Percentiles rank a stretch among this genome's conserved stretches.
These are phyloP conservation scores for Alfaro cultratus DNA, from an alignment of 2,797 vertebrate genomes.

Conservation along the genomic window DNA sequence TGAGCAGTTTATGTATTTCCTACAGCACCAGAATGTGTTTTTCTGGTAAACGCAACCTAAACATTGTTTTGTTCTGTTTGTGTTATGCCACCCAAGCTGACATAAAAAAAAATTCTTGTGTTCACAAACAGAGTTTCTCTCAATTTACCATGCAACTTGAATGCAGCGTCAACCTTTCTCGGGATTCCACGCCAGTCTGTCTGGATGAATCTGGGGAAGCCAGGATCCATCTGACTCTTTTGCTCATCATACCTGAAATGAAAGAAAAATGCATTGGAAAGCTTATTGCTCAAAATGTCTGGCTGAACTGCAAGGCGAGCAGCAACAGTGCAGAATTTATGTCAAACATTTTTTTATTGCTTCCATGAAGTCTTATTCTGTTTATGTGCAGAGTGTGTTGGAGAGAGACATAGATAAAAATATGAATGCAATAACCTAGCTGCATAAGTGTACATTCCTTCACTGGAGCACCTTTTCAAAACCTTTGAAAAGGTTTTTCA, in stretches of 20 bases:
- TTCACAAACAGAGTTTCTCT: slow-evolving; percentile 14
- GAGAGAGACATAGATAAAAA: background rate
- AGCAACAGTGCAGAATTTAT: background rate
- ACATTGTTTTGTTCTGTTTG: slow-evolving; percentile 26
- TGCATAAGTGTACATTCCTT: background rate
- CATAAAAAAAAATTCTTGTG: slow-evolving; percentile 17
- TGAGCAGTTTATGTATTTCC: background rate
- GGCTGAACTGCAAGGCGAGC: background rate
- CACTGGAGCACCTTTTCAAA: background rate
- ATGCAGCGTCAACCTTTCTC: slow-evolving; percentile 63
- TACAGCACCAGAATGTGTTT: slow-evolving; percentile 19
- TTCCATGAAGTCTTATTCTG: background rate
- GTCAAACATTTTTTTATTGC: background rate
- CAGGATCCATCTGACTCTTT: slow-evolving; percentile 62
- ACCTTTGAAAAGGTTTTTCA: background rate
- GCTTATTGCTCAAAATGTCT: background rate
- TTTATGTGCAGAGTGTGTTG: background rate
- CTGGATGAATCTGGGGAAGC: slow-evolving; percentile 68
- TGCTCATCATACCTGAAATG: slow-evolving; percentile 67
- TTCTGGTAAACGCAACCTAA: slow-evolving; percentile 41
- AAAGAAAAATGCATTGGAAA: background rate
- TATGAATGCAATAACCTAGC: background rate
- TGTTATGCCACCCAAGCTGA: slow-evolving; percentile 17
- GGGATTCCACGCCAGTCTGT: slow-evolving; percentile 65
- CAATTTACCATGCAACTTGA: slow-evolving; percentile 65